Evolutionary conservation across 1,140 invertebrate species (phyloP), one percentile per base, ranked within the genome.

Genomic region (Saxidomus purpurata): DNA sequence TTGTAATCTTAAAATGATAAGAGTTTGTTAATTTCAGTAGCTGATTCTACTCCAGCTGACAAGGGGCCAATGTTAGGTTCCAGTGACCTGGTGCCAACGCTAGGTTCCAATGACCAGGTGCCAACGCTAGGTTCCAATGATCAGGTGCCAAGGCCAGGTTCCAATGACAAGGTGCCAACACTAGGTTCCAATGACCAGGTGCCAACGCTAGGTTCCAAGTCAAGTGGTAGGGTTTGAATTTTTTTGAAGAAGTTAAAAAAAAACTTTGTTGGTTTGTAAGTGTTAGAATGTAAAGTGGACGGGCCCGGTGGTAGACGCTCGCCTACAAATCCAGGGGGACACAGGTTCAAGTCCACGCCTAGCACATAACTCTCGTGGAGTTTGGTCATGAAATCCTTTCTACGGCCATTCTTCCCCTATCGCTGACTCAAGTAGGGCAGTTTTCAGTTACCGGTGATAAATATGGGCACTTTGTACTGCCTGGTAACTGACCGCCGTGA

Each of bases 191-290:
- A 67, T 67, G 61, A 67, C n/a, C 61, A 67, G 61, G 61, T 67
- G 61, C 61, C 61, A 67, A 67, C 9, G 61, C 61, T n/a, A 67
- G 61, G 61, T 67, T 67, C 61, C 61, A 67, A 76, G 71, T 76
- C 71, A 76, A 76, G 38, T 40, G 71, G 71, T 76, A 76, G 71
- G 71, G 71, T 76, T 76, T 76, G 71, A 76, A 15, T n/a, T 76
- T 76, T 76, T 76, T 76, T 76, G 71, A 76, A 76, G 71, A 76
- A 76, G 71, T 76, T 76, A 76, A 76, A 76, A 76, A 76, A 67
- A 76, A 15, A 76, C 71, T 76, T 76, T 76, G 71, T 76, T 76
- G 71, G 71, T 76, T 76, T 76, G 71, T 76, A 76, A 31, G 71
- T 76, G 71, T 76, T 76, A 76, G 61, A 67, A 67, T 67, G 61